These are phyloP conservation scores for Mus spicilegus DNA, from an alignment of 2,113 vertebrate genomes.

Conservation along the genomic window DNA sequence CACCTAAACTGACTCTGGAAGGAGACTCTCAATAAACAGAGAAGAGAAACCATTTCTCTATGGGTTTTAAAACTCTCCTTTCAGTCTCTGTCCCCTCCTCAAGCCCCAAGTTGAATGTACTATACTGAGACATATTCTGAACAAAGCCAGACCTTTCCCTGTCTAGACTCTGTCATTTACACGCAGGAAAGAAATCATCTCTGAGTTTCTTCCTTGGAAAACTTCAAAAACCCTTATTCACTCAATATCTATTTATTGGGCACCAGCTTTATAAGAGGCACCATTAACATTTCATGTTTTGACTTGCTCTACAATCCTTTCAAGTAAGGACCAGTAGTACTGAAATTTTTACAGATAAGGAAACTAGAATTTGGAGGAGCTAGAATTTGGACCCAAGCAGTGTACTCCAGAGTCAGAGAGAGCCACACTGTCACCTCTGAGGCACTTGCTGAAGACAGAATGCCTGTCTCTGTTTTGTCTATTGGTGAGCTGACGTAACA, in stretches of 20 bases:
- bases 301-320: not conserved
- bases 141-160: not conserved
- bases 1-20: not conserved
- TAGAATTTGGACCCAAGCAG: not conserved
- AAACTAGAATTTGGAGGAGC: too few relatives aligned
- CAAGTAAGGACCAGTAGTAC: not conserved
- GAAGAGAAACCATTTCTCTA: not conserved
- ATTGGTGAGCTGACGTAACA: not conserved
- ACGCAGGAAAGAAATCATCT: not conserved
- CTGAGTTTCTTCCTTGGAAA: not conserved
- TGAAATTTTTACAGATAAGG: not conserved
- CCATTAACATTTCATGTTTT: not conserved
- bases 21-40: not conserved
- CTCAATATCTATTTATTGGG: not conserved
- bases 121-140: not conserved
- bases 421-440: not conserved
- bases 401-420: not conserved
- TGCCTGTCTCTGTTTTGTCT: not conserved
- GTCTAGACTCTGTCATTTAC: not conserved
- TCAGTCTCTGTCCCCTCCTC: too few relatives aligned
- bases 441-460: not conserved
- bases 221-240: not conserved
- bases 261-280: not conserved
- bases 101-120: not conserved
- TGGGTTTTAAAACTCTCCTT: not conserved